Conservation (phyloP, 2,113 vertebrate species). For the Malurus alboscapulatus region DNA sequence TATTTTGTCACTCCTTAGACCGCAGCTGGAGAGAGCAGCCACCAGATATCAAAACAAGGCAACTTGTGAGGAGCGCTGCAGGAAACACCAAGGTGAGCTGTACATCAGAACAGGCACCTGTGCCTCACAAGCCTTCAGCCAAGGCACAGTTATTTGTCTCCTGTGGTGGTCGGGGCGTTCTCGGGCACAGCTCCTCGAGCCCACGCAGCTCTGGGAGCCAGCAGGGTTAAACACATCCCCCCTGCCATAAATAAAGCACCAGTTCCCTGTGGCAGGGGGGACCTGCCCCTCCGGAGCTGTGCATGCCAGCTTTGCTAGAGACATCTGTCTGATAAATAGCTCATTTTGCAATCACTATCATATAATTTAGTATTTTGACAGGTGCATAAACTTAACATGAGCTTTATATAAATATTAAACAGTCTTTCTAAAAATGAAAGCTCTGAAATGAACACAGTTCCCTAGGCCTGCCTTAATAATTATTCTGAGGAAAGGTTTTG, state of each 20-base stretch:
- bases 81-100: not conserved
- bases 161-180: not conserved
- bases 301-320: not conserved
- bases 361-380: slow-evolving; percentile 71
- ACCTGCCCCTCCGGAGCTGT: not conserved
- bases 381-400: slow-evolving; percentile 71
- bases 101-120: not conserved
- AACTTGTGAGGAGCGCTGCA: not conserved
- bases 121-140: not conserved
- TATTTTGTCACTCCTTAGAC: not conserved
- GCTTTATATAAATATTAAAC: slow-evolving; percentile 73
- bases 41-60: not conserved
- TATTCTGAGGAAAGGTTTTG: slow-evolving; percentile 15
- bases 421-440: slow-evolving; percentile 70
- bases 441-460: slow-evolving; percentile 46
- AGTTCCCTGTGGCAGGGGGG: not conserved
- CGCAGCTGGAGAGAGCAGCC: not conserved
- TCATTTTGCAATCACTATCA: slow-evolving; percentile 70
- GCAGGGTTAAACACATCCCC: not conserved
- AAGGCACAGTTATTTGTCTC: not conserved
- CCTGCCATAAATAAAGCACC: not conserved
- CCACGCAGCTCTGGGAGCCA: rapidly evolving
- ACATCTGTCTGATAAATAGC: slow-evolving; percentile 70
- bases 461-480: slow-evolving; percentile 51
- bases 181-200: not conserved